Evolutionary conservation across 2,113 vertebrate genomes (phyloP).

Genomic region (Campylorhamphus procurvoides): DNA sequence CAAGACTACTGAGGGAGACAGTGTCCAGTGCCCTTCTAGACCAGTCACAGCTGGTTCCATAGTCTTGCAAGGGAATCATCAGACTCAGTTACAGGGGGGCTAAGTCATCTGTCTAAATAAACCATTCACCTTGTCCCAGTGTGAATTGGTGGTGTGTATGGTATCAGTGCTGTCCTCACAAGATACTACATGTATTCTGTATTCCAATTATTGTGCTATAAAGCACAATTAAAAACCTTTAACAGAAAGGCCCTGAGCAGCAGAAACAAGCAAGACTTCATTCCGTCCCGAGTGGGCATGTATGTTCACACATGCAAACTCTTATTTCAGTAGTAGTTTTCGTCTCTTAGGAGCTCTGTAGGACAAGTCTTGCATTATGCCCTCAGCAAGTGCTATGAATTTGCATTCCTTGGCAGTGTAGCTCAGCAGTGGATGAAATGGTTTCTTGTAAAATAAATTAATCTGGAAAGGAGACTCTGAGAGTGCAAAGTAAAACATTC

Average conservation of each 20-base stretch:
- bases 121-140: neutral
- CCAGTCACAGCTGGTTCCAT: neutral
- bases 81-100: neutral
- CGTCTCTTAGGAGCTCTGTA: neutral
- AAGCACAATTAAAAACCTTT: neutral
- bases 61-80: neutral
- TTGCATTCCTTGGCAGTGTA: neutral
- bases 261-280: neutral
- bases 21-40: neutral
- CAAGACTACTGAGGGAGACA: neutral
- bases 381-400: neutral
- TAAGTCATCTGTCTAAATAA: neutral
- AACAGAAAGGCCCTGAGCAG: neutral
- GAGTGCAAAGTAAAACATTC: neutral
- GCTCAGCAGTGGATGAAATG: neutral
- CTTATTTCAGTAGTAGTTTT: neutral
- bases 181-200: neutral
- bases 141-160: neutral
- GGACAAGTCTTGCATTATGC: neutral
- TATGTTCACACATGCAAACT: neutral
- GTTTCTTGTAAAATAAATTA: neutral
- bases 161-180: neutral
- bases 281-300: neutral
- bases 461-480: neutral
- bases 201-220: neutral